Base-by-base conservation (phyloP, 2,888 invertebrate genomes). In the Phytoseiulus persimilis region DNA sequence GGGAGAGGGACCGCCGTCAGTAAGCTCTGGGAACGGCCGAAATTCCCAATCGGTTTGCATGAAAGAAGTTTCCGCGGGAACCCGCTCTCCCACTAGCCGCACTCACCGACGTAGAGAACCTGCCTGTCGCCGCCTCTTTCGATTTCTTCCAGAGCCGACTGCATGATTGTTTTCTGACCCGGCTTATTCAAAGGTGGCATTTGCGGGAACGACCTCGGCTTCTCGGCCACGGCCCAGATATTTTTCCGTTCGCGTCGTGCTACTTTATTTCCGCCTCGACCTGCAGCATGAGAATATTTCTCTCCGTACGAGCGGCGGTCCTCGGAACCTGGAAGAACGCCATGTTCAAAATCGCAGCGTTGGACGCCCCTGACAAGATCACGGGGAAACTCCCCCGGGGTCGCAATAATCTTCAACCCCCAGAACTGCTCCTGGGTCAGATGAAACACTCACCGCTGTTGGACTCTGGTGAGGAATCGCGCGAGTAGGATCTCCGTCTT, bases 61-160 rank as follows among this genome's bases (percentile, higher is more conserved):
- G n/a, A n/a, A n/a, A n/a, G n/a, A n/a, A n/a, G n/a, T n/a, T n/a
- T n/a, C n/a, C n/a, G n/a, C n/a, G n/a, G n/a, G n/a, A n/a, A n/a
- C n/a, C n/a, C n/a, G n/a, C n/a, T n/a, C n/a, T n/a, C n/a, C n/a
- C n/a, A n/a, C n/a, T n/a, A n/a, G 32, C 9, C 33, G 6, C 45
- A 87, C 87, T 87, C 32, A 87, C 87, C 87, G 33, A 87, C 87
- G 33, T 87, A 87, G 33, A 87, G 32, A 32, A 87, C 45, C 18
- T 87, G 32, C 1, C 87, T 32, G 39, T 87, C 87, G 87, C 87
- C 87, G 33, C 87, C 87, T 32, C 45, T 32, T 11, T 45, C 39
- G 45, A 87, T 87, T 33, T 32, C 31, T 45, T 87, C 87, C 28
- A 87, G 39, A 11, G 87, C 87, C 31, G 32, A 33, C 87, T 87